Evolutionary conservation across 2,888 invertebrate species (phyloP).

Genomic region (Beris morrisii): DNA sequence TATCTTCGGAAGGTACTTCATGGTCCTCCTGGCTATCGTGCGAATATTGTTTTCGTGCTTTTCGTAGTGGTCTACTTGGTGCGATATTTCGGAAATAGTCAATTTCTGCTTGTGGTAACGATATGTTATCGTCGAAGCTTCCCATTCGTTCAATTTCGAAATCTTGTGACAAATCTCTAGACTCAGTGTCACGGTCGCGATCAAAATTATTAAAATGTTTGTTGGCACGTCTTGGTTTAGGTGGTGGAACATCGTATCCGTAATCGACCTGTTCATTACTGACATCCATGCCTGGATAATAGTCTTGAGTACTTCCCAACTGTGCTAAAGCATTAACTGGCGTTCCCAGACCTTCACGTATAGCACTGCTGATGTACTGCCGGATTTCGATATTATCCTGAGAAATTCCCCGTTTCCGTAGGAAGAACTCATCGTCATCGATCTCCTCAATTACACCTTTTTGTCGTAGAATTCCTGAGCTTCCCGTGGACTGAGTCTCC

Average conservation of each 20-base stretch:
- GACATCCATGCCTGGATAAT: slow-evolving; percentile 39
- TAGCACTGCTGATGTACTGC: slow-evolving; percentile 75
- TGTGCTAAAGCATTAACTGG: slow-evolving; percentile 66
- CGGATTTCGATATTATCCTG: slow-evolving; percentile 80
- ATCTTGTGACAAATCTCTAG: slow-evolving; percentile 48
- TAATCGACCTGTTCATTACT: slow-evolving; percentile 46
- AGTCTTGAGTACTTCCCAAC: slow-evolving; percentile 57
- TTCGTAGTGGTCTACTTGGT: slow-evolving; percentile 61
- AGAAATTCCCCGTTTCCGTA: slow-evolving; percentile 79
- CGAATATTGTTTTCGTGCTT: slow-evolving; percentile 51
- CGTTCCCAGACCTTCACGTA: slow-evolving; percentile 75
- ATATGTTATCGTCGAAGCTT: slow-evolving; percentile 50
- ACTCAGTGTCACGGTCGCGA: slow-evolving; percentile 43
- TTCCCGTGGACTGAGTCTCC: slow-evolving; percentile 64
- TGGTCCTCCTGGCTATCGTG: slow-evolving; percentile 55
- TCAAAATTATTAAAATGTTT: slow-evolving; percentile 45
- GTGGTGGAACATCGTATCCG: slow-evolving; percentile 51
- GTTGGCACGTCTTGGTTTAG: slow-evolving; percentile 52
- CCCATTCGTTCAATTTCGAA: slow-evolving; percentile 50
- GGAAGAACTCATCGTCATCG: slow-evolving; percentile 84
- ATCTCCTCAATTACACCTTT: slow-evolving; percentile 80
- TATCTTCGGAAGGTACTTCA: slow-evolving; percentile 49
- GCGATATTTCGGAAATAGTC: slow-evolving; percentile 50
- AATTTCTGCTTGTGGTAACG: slow-evolving; percentile 52
- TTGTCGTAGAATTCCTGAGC: slow-evolving; percentile 60